phyloP scores from a whole-genome alignment of 37 sponge, comb jelly and placozoan species.

The Ephydatia muelleri region DNA sequence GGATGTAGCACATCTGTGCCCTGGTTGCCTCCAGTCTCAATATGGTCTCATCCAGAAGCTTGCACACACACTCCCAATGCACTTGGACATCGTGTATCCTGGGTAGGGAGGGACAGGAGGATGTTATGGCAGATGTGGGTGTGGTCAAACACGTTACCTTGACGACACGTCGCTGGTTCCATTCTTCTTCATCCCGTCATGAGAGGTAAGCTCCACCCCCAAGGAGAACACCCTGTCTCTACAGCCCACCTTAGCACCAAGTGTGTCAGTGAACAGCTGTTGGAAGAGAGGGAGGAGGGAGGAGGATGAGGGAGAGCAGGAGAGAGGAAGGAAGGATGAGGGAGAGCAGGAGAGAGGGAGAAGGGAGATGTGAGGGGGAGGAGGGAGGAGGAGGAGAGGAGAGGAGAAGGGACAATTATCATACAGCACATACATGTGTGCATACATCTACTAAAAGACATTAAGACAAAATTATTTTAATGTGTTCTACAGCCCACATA shows the following conservation, averaged over 20 bases:
- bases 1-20: constrained; percentile 41
- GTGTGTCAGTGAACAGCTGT: constrained; percentile 40
- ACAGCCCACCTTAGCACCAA: constrained; percentile 32
- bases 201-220: constrained; percentile 28
- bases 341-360: background rate
- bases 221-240: constrained; percentile 19
- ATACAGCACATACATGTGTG: background rate
- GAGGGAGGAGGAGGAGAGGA: background rate
- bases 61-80: constrained; percentile 65
- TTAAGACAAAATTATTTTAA: no score
- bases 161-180: constrained; percentile 74
- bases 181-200: constrained; percentile 69
- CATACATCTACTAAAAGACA: no score
- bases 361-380: background rate
- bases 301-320: background rate
- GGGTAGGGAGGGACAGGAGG: background rate
- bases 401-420: background rate
- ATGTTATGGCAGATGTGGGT: background rate
- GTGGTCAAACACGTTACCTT: constrained; percentile 19
- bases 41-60: constrained; percentile 60
- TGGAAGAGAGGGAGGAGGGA: background rate
- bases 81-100: constrained; percentile 59
- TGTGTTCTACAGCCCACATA: no score
- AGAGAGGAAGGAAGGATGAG: background rate
- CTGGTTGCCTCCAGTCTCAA: constrained; percentile 45